Evolutionary conservation across 2,888 invertebrate genomes (phyloP).

Genomic region (Alsophila aescularia): DNA sequence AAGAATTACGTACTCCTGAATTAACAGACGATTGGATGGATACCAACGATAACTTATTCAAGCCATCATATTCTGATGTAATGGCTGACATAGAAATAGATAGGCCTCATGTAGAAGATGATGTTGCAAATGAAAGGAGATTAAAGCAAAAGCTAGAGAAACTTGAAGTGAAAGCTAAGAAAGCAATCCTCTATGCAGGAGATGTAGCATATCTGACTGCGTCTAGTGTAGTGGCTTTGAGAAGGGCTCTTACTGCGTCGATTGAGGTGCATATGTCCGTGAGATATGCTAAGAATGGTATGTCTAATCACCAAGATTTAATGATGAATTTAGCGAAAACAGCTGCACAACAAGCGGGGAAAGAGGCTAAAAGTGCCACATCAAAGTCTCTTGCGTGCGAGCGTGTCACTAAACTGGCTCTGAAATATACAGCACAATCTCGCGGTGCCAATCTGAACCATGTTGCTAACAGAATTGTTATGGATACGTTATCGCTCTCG

Average conservation of each 20-base stretch:
- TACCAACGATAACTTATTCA: constrained; percentile 60
- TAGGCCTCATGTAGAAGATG: constrained; percentile 67
- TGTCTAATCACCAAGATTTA: constrained; percentile 76
- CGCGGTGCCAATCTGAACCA: constrained; percentile 75
- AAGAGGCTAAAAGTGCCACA: constrained; percentile 75
- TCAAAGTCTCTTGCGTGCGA: constrained; percentile 76
- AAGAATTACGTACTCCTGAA: constrained; percentile 59
- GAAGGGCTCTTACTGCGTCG: constrained; percentile 76
- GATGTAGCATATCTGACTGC: constrained; percentile 79
- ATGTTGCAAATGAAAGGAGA: constrained; percentile 62
- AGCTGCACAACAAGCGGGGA: constrained; percentile 79
- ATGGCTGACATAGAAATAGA: constrained; percentile 75
- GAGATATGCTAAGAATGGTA: constrained; percentile 72
- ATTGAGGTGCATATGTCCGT: constrained; percentile 80
- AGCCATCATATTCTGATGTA: constrained; percentile 59
- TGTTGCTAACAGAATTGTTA: constrained; percentile 75
- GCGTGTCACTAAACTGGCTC: constrained; percentile 70
- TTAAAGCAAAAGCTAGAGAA: constrained; percentile 68
- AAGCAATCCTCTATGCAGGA: constrained; percentile 78
- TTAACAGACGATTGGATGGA: constrained; percentile 71
- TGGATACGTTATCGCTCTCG: constrained; percentile 75
- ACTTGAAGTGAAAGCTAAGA: constrained; percentile 75
- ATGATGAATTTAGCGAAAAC: constrained; percentile 82
- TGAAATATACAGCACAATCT: constrained; percentile 77
- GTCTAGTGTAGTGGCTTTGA: constrained; percentile 76